Conservation (phyloP, 2,888 invertebrate species). For the Allophyes oxyacanthae region DNA sequence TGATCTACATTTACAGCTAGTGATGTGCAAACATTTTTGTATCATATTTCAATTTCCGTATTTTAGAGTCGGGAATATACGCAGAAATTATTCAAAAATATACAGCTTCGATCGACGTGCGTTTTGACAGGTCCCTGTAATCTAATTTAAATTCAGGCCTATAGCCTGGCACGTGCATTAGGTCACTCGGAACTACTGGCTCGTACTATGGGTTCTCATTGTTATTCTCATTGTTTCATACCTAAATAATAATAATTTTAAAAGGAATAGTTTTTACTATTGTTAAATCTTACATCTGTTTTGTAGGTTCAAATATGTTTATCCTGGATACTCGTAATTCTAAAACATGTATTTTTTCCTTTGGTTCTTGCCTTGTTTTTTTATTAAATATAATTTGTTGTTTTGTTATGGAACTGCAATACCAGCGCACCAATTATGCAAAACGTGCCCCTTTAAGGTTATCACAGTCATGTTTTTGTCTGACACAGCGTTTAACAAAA, state of each 20-base stretch:
- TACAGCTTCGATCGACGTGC: conserved; percentile 19
- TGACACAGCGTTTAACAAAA: no score
- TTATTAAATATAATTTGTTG: no score
- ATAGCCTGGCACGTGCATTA: conserved; percentile 40
- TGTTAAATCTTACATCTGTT: no score
- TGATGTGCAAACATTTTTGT: not conserved
- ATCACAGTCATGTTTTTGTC: not conserved
- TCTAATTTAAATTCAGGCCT: conserved; percentile 45
- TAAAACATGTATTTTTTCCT: no score
- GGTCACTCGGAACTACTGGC: conserved; percentile 29
- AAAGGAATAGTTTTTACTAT: no score
- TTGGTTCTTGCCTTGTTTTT: no score
- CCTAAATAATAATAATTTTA: no score
- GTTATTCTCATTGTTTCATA: not conserved
- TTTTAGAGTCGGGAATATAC: conserved; percentile 1
- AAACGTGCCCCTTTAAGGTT: not conserved
- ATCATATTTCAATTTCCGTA: conserved; percentile 2
- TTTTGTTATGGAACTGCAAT: not conserved
- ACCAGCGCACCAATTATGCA: not conserved
- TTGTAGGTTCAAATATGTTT: no score
- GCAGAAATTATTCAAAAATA: conserved; percentile 16
- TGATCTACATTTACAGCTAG: no score
- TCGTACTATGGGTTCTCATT: conserved; percentile 27
- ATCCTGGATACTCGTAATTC: no score
- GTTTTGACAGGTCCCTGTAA: conserved; percentile 32